Conservation (phyloP, 2,113 vertebrate genomes). For the Barbus barbus region DNA sequence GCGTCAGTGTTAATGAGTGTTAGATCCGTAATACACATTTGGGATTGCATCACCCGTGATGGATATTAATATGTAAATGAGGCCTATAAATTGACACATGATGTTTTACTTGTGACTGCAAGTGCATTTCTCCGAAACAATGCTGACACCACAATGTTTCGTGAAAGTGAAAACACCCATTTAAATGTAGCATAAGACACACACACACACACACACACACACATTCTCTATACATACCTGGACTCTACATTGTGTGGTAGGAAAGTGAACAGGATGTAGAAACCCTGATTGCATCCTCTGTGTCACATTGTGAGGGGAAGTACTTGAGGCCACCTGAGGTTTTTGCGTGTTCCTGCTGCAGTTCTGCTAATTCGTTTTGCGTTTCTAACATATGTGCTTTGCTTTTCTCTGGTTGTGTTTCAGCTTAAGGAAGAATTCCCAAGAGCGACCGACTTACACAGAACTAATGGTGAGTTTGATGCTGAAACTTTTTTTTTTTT, state of each 20-base stretch:
- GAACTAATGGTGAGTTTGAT: constrained; percentile 89
- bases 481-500: background rate
- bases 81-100: background rate
- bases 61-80: background rate
- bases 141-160: constrained; percentile 10
- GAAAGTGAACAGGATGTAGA: constrained; percentile 16
- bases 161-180: constrained; percentile 1
- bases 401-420: constrained; percentile 48
- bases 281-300: constrained; percentile 18
- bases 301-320: constrained; percentile 14
- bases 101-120: background rate
- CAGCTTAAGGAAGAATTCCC: constrained; percentile 98
- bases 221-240: background rate
- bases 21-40: background rate
- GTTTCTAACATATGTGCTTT: background rate
- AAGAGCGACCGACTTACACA: constrained; percentile 93
- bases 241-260: constrained; percentile 1
- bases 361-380: background rate
- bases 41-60: background rate
- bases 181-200: background rate
- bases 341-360: background rate
- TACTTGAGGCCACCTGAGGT: background rate
- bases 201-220: background rate
- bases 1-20: background rate
- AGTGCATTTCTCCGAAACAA: background rate